A percentile compares a stretch with the other conserved stretches of the same genome.
phyloP scores from a whole-genome alignment of 2,797 vertebrate genomes.

The Anabacerthia variegaticeps region DNA sequence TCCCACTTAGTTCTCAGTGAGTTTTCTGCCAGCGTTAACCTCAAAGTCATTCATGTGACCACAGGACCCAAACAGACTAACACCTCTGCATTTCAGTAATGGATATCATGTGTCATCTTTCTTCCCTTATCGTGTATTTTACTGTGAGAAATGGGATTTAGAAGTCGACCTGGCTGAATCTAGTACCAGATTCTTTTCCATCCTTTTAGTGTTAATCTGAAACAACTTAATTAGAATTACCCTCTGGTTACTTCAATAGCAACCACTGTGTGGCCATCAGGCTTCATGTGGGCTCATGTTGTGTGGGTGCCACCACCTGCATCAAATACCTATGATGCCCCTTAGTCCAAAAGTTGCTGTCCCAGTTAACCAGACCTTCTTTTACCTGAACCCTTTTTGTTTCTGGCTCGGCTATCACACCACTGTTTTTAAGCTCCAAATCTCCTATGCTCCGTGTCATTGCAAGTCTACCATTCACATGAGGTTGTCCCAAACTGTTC shows the following conservation, averaged over 20 bases:
- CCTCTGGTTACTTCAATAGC: neutral
- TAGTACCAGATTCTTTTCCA: neutral
- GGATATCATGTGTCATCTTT: neutral
- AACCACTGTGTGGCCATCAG: accelerated
- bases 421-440: slow-evolving; percentile 90
- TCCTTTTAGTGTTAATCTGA: neutral
- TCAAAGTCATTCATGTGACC: neutral
- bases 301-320: neutral
- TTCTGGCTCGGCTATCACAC: slow-evolving; percentile 95
- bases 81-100: neutral
- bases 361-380: neutral
- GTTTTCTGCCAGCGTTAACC: neutral
- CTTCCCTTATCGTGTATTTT: neutral
- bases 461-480: slow-evolving; percentile 94
- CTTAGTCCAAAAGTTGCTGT: neutral
- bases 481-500: slow-evolving; percentile 95
- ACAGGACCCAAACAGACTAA: neutral
- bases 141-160: neutral
- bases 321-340: neutral
- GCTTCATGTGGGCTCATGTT: neutral
- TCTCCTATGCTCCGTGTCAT: slow-evolving; percentile 98
- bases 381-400: slow-evolving; percentile 87
- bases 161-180: neutral
- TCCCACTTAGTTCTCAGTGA: neutral
- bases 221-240: neutral